Evolutionary conservation across 1,140 invertebrate genomes (phyloP).

Genomic region (Uloborus diversus): DNA sequence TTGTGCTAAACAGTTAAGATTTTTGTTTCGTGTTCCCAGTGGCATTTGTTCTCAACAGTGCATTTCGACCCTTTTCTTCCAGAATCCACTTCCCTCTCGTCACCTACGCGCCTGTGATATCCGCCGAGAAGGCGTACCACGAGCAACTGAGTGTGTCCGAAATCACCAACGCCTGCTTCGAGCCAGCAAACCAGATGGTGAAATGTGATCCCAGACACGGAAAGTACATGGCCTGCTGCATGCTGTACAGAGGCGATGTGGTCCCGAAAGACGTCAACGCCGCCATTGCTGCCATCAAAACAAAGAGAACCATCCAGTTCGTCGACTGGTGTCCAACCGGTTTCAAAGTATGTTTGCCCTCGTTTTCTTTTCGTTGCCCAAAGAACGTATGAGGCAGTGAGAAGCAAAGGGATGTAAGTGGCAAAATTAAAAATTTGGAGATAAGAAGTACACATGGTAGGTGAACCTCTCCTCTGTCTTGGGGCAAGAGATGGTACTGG

Average conservation of each 20-base stretch:
- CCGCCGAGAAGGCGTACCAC: conserved; percentile 82
- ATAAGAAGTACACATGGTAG: background rate
- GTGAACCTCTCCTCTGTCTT: background rate
- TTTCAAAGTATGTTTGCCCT: conserved; percentile 55
- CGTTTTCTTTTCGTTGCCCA: background rate
- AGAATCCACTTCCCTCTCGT: conserved; percentile 74
- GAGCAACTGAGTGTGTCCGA: conserved; percentile 55
- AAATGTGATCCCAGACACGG: conserved; percentile 33
- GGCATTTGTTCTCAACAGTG: too few species aligned
- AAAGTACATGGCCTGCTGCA: conserved; percentile 52
- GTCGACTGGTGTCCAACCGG: conserved; percentile 68
- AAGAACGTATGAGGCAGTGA: background rate
- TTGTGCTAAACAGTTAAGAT: too few species aligned
- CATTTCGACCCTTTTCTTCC: too few species aligned
- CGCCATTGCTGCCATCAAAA: conserved; percentile 85
- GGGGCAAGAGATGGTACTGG: background rate
- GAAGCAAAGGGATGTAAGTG: background rate
- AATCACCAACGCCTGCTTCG: conserved; percentile 55
- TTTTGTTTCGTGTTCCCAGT: too few species aligned
- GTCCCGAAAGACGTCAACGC: conserved; percentile 84
- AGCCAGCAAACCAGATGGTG: conserved; percentile 41
- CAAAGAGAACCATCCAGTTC: conserved; percentile 74
- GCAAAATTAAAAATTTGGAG: background rate
- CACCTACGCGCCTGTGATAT: conserved; percentile 86
- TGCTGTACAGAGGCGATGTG: conserved; percentile 72